Conservation (phyloP, 2,797 vertebrate species). For the Protosalanx chinensis region DNA sequence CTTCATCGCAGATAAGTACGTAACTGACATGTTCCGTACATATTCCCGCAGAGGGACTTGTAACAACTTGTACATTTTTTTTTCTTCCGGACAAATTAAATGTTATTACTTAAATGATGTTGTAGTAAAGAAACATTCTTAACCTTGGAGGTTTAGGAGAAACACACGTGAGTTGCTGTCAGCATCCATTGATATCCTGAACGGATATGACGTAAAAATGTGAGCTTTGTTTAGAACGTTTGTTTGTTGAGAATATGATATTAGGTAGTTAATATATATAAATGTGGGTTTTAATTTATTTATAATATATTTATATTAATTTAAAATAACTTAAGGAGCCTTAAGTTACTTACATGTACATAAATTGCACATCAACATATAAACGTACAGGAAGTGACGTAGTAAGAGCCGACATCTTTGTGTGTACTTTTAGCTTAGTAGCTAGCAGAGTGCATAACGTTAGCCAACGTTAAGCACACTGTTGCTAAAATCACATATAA, state of each 20-base stretch:
- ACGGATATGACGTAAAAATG: constrained; percentile 50
- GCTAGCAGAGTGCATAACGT: neutral
- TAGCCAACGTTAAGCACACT: constrained; percentile 8
- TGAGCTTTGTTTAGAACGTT: neutral
- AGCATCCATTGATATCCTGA: constrained; percentile 22
- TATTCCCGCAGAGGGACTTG: constrained; percentile 27
- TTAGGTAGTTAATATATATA: neutral
- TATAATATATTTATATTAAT: neutral
- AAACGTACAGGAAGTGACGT: constrained; percentile 40
- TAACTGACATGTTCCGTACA: constrained; percentile 2
- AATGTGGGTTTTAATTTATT: neutral
- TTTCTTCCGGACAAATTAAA: too few relatives aligned
- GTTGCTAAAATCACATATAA: neutral
- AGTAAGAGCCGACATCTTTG: neutral
- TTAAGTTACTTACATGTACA: neutral
- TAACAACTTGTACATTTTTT: constrained; percentile 46
- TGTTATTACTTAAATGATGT: neutral
- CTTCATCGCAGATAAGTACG: constrained; percentile 1
- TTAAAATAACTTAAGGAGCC: neutral
- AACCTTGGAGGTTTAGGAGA: constrained; percentile 17
- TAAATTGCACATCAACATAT: neutral
- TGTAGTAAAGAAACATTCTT: neutral
- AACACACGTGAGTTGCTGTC: constrained; percentile 1
- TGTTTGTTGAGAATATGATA: constrained; percentile 10
- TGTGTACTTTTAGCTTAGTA: neutral